phyloP scores from a whole-genome alignment of 2,797 vertebrate species.

The Phalanger gymnotis region DNA sequence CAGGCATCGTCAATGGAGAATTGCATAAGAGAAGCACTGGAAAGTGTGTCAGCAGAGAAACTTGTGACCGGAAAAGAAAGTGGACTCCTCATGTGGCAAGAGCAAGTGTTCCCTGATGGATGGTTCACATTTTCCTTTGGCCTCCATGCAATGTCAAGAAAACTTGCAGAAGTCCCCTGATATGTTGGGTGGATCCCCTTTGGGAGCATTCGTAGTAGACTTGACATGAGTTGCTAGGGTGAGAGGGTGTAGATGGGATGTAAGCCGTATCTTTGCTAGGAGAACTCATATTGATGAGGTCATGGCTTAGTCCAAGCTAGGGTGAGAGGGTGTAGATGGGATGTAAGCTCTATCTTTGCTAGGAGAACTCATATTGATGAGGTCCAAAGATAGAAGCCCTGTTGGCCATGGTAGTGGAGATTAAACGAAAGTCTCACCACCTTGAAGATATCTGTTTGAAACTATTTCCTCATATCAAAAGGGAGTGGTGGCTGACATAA shows the following conservation, averaged over 20 bases:
- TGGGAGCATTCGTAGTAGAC: neutral
- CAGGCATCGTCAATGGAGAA: neutral
- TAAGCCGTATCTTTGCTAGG: neutral
- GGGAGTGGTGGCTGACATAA: neutral
- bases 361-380: neutral
- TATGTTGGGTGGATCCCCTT: neutral
- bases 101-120: neutral
- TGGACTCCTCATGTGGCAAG: neutral
- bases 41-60: neutral
- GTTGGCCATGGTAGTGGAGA: neutral
- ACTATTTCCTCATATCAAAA: neutral
- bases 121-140: neutral
- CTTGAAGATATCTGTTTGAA: neutral
- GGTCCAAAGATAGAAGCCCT: neutral
- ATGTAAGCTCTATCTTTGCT: neutral
- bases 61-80: neutral
- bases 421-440: neutral
- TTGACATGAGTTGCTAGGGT: neutral
- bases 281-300: neutral
- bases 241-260: neutral
- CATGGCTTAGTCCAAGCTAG: neutral
- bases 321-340: neutral
- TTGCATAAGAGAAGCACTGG: neutral
- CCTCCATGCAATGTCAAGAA: neutral
- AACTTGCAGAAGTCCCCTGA: neutral